A percentile compares a stretch with the other conserved stretches of the same genome.
Evolutionary conservation across 1,140 invertebrate species (phyloP).

Genomic region (Marisa cornuarietis): DNA sequence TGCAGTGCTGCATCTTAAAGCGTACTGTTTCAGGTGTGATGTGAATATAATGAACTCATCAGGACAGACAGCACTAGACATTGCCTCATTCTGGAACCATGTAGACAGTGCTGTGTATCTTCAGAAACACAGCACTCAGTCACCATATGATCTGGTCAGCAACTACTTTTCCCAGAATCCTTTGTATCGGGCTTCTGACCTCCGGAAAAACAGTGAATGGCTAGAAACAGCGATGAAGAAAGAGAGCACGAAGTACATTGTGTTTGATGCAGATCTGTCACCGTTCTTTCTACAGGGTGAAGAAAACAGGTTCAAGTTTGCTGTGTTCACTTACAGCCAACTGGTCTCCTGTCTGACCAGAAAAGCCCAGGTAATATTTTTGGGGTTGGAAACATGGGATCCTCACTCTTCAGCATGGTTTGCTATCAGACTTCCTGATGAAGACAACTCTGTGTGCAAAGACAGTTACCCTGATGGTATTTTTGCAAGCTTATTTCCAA

Average conservation of each 20-base stretch:
- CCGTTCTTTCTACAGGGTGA: conserved; percentile 37
- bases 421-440: conserved; percentile 53
- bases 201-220: conserved; percentile 55
- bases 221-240: conserved; percentile 44
- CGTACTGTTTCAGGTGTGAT: conserved; percentile 49
- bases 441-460: conserved; percentile 30
- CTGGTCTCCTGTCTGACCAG: conserved; percentile 36
- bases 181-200: conserved; percentile 53
- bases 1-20: background rate
- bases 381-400: conserved; percentile 49
- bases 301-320: conserved; percentile 34
- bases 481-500: conserved; percentile 44
- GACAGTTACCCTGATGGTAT: conserved; percentile 33
- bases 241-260: conserved; percentile 49
- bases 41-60: conserved; percentile 51
- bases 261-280: conserved; percentile 48
- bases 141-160: conserved; percentile 41
- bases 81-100: conserved; percentile 62
- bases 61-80: conserved; percentile 61
- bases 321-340: conserved; percentile 42
- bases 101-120: conserved; percentile 40
- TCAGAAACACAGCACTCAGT: conserved; percentile 31
- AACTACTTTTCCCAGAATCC: conserved; percentile 58
- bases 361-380: conserved; percentile 49
- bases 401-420: conserved; percentile 50